Percentiles rank a stretch among this genome's conserved stretches.
Conservation (phyloP, 2,113 vertebrate species). For the Synodontis membranacea region DNA sequence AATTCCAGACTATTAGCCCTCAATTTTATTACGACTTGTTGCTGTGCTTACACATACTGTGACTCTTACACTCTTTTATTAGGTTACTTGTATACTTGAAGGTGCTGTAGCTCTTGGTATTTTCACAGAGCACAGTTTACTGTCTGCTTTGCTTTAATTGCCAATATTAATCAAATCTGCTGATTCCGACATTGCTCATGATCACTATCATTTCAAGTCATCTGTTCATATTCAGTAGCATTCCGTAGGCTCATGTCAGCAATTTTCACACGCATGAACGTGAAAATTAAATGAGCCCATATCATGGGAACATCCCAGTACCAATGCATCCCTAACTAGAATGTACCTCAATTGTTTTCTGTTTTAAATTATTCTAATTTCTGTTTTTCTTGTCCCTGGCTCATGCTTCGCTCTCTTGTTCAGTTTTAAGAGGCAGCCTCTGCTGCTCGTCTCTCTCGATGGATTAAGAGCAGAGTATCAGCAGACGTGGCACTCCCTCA, state of each 20-base stretch:
- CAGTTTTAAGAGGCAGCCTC: slow-evolving; percentile 67
- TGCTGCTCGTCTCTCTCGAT: slow-evolving; percentile 73
- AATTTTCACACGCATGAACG: background rate
- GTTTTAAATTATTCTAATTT: background rate
- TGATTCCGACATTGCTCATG: too few relatives aligned
- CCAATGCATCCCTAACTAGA: background rate
- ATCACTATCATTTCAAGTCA: background rate
- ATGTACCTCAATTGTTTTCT: background rate
- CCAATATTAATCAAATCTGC: background rate
- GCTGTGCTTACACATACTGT: background rate
- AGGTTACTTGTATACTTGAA: too few relatives aligned
- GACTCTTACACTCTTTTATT: background rate
- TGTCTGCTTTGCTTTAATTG: background rate
- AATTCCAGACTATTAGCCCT: background rate
- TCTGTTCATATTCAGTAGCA: background rate
- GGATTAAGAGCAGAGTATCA: slow-evolving; percentile 72
- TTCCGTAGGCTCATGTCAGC: background rate
- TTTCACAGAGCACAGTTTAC: background rate
- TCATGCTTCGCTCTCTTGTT: background rate
- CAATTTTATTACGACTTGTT: too few relatives aligned
- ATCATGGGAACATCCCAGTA: background rate
- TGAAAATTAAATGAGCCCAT: background rate
- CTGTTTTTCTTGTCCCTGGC: background rate
- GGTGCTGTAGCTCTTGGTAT: background rate
- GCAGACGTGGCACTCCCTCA: slow-evolving; percentile 58